These are phyloP conservation scores for Yponomeuta cagnagella DNA, from an alignment of 2,888 invertebrate species.

Conservation along the genomic window DNA sequence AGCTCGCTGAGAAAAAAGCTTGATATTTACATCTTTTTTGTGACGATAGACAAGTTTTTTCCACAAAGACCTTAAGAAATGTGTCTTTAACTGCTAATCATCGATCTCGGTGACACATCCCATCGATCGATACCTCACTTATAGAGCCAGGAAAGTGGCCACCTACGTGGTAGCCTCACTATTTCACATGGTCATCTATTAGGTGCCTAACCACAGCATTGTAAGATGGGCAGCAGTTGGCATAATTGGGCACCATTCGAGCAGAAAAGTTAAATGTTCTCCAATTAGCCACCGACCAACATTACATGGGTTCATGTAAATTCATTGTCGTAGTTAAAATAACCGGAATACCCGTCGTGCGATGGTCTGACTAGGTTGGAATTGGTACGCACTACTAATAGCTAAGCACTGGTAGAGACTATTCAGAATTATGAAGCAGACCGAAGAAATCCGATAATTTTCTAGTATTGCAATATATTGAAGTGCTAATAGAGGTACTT, in stretches of 20 bases:
- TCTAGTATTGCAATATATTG: no score
- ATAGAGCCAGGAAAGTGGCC: neutral
- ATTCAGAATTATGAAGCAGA: no score
- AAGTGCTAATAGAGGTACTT: no score
- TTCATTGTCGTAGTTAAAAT: neutral
- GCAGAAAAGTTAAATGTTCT: slow-evolving; percentile 27
- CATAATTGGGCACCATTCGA: slow-evolving; percentile 40
- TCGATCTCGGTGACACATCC: slow-evolving; percentile 6
- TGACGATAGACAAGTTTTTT: neutral
- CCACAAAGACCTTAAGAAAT: neutral
- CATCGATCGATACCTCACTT: slow-evolving; percentile 5
- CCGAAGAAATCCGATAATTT: no score
- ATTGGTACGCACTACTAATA: no score
- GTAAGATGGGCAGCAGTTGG: slow-evolving; percentile 31
- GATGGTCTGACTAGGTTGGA: no score
- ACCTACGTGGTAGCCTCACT: slow-evolving; percentile 38
- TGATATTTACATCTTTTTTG: neutral
- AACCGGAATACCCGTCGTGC: neutral
- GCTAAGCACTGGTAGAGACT: no score
- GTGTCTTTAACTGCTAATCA: neutral
- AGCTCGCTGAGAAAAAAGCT: neutral
- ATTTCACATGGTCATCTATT: slow-evolving; percentile 7
- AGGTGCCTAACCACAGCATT: slow-evolving; percentile 15
- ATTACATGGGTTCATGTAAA: slow-evolving; percentile 6
- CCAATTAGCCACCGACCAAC: slow-evolving; percentile 16